Percentiles rank a stretch among this genome's conserved stretches.
Conservation (phyloP, 2,888 invertebrate genomes). For the Aporophyla nigra region DNA sequence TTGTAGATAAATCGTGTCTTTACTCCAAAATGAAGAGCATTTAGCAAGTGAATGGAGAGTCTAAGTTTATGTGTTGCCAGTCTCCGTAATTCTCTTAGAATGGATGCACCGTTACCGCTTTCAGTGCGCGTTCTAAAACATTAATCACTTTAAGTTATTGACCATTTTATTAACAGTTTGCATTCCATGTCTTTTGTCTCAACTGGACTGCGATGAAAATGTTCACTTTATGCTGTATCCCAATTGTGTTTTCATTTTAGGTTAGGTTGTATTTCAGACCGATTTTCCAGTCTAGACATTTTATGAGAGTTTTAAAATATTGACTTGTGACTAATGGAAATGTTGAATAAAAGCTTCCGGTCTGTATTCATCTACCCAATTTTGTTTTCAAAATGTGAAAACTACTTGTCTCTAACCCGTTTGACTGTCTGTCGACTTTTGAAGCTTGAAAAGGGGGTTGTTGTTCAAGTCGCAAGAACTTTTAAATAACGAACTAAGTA, state of each 20-base stretch:
- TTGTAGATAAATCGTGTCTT: conserved; percentile 14
- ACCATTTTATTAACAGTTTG: conserved; percentile 38
- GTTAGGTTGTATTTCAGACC: neutral
- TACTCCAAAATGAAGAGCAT: conserved; percentile 1
- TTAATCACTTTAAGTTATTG: conserved; percentile 47
- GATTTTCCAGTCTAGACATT: conserved; percentile 7
- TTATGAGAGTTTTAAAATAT: neutral
- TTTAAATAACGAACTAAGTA: neutral
- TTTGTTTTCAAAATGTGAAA: neutral
- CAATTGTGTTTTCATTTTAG: conserved; percentile 23
- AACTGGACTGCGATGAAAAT: conserved; percentile 13
- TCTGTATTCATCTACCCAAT: neutral
- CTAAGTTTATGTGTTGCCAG: conserved; percentile 23
- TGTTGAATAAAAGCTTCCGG: neutral
- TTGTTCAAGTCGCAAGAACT: neutral
- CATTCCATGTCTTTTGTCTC: conserved; percentile 49
- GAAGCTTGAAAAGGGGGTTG: neutral
- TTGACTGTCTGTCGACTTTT: neutral
- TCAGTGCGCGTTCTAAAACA: conserved; percentile 44
- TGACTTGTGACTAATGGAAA: neutral
- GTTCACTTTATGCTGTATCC: conserved; percentile 23
- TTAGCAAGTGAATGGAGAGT: conserved; percentile 21
- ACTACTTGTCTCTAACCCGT: too few species aligned
- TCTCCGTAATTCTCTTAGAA: conserved; percentile 22
- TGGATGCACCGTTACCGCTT: conserved; percentile 45